Base-by-base conservation (phyloP, 2,888 invertebrate species). In the Pollenia griseotomentosa region DNA sequence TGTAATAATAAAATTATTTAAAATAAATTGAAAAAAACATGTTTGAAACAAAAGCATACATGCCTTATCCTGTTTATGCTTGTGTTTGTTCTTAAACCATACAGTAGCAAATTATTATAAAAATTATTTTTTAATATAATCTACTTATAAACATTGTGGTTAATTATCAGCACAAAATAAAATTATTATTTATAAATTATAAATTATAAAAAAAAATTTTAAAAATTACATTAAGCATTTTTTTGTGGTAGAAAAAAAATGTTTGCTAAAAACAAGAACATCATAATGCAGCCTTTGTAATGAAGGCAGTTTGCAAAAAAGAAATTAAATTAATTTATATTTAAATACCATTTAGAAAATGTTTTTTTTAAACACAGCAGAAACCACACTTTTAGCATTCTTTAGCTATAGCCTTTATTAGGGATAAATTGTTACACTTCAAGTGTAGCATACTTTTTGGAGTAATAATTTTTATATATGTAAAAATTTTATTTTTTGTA, bases 61-160 rank as follows among this genome's bases (percentile, higher is more conserved):
- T 55, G 16, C 16, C 40, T 59, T 70, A 48, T 55, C 33, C 46
- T 70, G 68, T 61, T 48, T 23, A 19, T 51, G 5, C 1, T 51
- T 48, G 55, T 40, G 10, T 59, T 8, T 16, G 68, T 61, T 44
- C 44, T 44, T 53, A 10, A 80, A 53, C 65, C 73, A 40, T n/a
- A 19, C 65, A 55, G n/a, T 73, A 46, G 53, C 63, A 81, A 57
- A 65, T 48, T 65, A 19, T 65, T 80, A 33, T 71, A 65, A 63
- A 68, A 59, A 51, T 71, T 55, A 46, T 44, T 73, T 77, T 77
- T 65, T 53, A 33, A 78, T 57, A 65, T 83, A 84, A 84, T 84
- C 83, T 73, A 70, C 81, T 82, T 87, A 87, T 73, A 61, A 81
- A 84, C 63, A 63, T 81, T 84, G 84, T 82, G 87, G 84, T 82